Conservation (phyloP, 1,140 invertebrate genomes). For the Pygmarrhopalites habei region DNA sequence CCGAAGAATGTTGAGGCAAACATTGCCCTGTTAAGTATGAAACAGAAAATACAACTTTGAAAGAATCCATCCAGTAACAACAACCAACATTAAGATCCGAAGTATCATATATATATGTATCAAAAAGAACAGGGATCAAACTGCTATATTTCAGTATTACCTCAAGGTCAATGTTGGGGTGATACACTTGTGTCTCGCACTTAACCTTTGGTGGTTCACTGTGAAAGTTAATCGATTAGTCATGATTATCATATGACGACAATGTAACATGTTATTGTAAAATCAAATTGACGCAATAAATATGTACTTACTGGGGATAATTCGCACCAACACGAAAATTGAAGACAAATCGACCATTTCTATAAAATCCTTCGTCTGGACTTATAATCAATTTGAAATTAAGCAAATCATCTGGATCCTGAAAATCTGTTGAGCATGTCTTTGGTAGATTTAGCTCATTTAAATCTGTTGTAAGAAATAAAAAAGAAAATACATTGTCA, state of each 20-base stretch:
- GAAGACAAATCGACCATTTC: slow-evolving; percentile 87
- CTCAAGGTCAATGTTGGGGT: slow-evolving; percentile 91
- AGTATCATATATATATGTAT: too few species aligned
- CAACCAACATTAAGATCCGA: too few species aligned
- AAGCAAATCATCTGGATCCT: slow-evolving; percentile 90
- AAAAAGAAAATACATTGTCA: neutral
- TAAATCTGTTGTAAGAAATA: slow-evolving; percentile 62
- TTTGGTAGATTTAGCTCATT: slow-evolving; percentile 95
- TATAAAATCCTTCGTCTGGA: slow-evolving; percentile 96
- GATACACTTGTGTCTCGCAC: slow-evolving; percentile 88
- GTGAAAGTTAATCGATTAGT: too few species aligned
- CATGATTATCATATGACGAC: too few species aligned
- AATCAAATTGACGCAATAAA: too few species aligned
- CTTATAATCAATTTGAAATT: slow-evolving; percentile 93
- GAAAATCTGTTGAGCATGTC: slow-evolving; percentile 92
- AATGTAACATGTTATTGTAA: too few species aligned
- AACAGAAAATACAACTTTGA: too few species aligned
- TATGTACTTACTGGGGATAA: too few species aligned
- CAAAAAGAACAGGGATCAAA: too few species aligned
- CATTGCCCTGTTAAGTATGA: too few species aligned
- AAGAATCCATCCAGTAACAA: too few species aligned
- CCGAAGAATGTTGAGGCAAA: slow-evolving; percentile 86
- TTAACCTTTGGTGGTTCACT: slow-evolving; percentile 92
- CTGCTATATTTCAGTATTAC: too few species aligned
- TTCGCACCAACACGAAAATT: slow-evolving; percentile 95